phyloP scores from a whole-genome alignment of 2,888 invertebrate genomes.

The Tenthredo amoena region DNA sequence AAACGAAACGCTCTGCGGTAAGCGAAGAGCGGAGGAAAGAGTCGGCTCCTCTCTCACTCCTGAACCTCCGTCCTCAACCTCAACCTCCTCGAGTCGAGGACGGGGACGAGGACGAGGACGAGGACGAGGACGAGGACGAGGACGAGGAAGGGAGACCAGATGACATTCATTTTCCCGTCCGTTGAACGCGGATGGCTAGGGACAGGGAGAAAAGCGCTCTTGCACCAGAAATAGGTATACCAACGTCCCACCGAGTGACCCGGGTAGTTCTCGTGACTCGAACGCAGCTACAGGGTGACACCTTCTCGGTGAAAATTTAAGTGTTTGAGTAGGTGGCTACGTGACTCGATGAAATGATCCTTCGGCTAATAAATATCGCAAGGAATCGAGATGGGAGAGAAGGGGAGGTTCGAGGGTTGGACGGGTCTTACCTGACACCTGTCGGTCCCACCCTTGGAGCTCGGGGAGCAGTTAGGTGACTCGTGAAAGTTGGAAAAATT shows the following conservation, averaged over 20 bases:
- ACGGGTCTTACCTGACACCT: slow-evolving; percentile 36
- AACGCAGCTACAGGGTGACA: slow-evolving; percentile 1
- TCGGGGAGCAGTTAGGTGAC: not conserved
- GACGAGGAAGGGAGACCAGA: slow-evolving; percentile 72
- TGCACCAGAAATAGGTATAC: slow-evolving; percentile 39
- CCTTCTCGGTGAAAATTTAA: slow-evolving; percentile 15
- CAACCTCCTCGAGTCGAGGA: slow-evolving; percentile 40
- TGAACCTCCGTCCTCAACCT: slow-evolving; percentile 32
- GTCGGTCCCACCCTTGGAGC: slow-evolving; percentile 37
- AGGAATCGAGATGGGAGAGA: not conserved
- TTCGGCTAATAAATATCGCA: slow-evolving; percentile 11
- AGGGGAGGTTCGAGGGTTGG: not conserved
- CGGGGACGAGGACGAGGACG: slow-evolving; percentile 55
- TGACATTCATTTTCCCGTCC: slow-evolving; percentile 81
- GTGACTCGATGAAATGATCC: slow-evolving; percentile 21
- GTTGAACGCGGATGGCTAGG: slow-evolving; percentile 76
- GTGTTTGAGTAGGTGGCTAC: not conserved
- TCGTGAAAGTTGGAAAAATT: slow-evolving; percentile 20
- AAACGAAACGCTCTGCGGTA: slow-evolving; percentile 56
- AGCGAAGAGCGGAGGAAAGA: slow-evolving; percentile 47
- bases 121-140: slow-evolving; percentile 57
- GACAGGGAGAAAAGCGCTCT: slow-evolving; percentile 27
- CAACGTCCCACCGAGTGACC: slow-evolving; percentile 21
- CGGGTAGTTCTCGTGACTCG: not conserved
- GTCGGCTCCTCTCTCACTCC: slow-evolving; percentile 23